Percentiles rank a stretch among this genome's conserved stretches.
phyloP scores from a whole-genome alignment of 2,797 vertebrate species.

The Sebastes cheni region DNA sequence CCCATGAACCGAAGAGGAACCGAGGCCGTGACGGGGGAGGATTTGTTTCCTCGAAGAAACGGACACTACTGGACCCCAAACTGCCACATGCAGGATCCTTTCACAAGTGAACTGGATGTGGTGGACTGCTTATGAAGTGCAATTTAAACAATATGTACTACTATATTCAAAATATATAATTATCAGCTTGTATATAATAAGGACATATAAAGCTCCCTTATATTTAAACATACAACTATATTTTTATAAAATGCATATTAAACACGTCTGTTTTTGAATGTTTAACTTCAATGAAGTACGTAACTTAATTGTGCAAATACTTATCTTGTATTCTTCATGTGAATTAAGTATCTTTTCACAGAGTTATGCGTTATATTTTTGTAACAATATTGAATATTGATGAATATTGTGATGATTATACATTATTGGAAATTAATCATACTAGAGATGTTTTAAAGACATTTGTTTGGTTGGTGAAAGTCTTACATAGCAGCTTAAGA shows the following conservation, averaged over 20 bases:
- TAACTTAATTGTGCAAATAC: conserved; percentile 29
- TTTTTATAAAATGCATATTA: conserved; percentile 56
- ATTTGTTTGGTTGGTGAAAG: background rate
- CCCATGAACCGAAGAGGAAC: conserved; percentile 9
- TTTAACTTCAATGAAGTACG: conserved; percentile 61
- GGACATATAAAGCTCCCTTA: conserved; percentile 38
- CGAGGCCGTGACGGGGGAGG: background rate
- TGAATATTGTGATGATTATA: conserved; percentile 8
- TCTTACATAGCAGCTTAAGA: background rate
- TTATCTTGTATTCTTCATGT: conserved; percentile 6
- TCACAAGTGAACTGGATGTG: conserved; percentile 17
- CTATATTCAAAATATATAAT: conserved; percentile 12
- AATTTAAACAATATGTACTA: conserved; percentile 39
- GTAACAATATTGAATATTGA: background rate
- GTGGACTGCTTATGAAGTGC: conserved; percentile 24
- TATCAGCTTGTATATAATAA: conserved; percentile 51
- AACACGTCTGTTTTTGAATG: conserved; percentile 15
- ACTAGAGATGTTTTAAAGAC: background rate
- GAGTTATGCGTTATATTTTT: background rate
- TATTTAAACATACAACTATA: conserved; percentile 54
- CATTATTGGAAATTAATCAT: background rate
- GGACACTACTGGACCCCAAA: conserved; percentile 16
- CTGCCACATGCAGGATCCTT: conserved; percentile 5
- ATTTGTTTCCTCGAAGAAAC: background rate
- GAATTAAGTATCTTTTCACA: background rate